Conservation (phyloP, 1,140 invertebrate species). For the Paramacrobiotus metropolitanus region DNA sequence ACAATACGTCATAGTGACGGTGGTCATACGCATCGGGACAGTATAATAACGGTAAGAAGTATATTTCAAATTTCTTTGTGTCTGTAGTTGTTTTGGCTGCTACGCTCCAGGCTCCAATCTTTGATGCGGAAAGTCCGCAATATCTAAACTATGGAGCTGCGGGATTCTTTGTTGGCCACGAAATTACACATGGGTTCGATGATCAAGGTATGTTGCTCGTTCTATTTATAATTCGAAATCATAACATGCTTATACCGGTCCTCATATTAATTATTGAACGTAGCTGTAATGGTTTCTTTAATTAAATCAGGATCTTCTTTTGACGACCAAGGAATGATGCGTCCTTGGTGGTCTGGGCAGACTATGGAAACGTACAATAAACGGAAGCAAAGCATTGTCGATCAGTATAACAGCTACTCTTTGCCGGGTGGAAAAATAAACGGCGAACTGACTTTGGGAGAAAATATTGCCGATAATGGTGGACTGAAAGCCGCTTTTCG, state of each 20-base stretch:
- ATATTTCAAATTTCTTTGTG: not conserved
- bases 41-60: no score
- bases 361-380: not conserved
- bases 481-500: slow-evolving; percentile 63
- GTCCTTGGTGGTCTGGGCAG: not conserved
- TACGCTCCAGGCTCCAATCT: slow-evolving; percentile 29
- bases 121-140: slow-evolving; percentile 25
- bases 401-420: not conserved
- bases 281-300: no score
- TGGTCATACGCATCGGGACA: no score
- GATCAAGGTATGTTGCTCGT: slow-evolving; percentile 23
- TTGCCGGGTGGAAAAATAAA: slow-evolving; percentile 27
- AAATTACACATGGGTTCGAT: slow-evolving; percentile 35
- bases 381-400: not conserved
- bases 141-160: slow-evolving; percentile 35
- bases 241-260: not conserved
- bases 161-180: slow-evolving; percentile 35
- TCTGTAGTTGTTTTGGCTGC: slow-evolving; percentile 24
- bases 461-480: slow-evolving; percentile 78
- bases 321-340: not conserved
- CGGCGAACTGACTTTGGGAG: slow-evolving; percentile 54
- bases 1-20: no score
- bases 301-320: not conserved
- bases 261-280: not conserved
- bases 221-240: not conserved